Evolutionary conservation across 2,797 vertebrate species (phyloP).

Genomic region (Chaenodraco wilsoni): DNA sequence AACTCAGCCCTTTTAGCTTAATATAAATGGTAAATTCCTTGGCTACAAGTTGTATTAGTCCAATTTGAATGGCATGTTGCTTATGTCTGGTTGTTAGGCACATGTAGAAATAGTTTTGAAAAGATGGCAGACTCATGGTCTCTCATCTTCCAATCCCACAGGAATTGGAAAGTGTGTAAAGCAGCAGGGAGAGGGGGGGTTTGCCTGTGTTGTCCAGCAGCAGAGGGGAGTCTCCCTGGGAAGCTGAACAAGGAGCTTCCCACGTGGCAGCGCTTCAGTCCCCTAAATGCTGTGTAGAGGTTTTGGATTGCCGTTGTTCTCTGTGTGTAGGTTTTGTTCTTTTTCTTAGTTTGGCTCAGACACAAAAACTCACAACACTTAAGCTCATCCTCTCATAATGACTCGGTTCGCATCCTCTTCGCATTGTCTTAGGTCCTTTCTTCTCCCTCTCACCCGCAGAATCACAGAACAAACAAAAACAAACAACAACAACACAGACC

Average conservation of each 20-base stretch:
- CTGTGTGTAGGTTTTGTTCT: slow-evolving; percentile 12
- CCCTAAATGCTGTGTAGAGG: not conserved
- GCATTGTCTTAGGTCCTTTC: slow-evolving; percentile 20
- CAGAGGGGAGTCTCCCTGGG: not conserved
- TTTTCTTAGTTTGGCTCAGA: slow-evolving; percentile 12
- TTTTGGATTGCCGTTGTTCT: slow-evolving; percentile 17
- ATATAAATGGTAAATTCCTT: not conserved
- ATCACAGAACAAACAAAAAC: slow-evolving; percentile 23
- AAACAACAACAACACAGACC: slow-evolving; percentile 15
- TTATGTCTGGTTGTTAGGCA: not conserved
- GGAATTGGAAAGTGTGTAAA: not conserved
- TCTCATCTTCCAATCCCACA: slow-evolving; percentile 3
- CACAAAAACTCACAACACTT: slow-evolving; percentile 15
- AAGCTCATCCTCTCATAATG: slow-evolving; percentile 22
- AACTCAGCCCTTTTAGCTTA: not conserved
- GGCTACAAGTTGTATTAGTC: not conserved
- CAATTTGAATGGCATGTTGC: not conserved
- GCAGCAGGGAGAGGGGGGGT: not conserved
- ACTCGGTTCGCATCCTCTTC: slow-evolving; percentile 18
- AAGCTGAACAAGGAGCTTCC: not conserved
- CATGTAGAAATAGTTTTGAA: not conserved
- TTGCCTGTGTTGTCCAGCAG: slow-evolving; percentile 1
- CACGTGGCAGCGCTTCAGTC: not conserved
- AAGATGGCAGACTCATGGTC: not conserved
- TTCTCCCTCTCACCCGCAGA: slow-evolving; percentile 14